phyloP scores from a whole-genome alignment of 2,797 vertebrate genomes.

The Phoxinus dragarum region DNA sequence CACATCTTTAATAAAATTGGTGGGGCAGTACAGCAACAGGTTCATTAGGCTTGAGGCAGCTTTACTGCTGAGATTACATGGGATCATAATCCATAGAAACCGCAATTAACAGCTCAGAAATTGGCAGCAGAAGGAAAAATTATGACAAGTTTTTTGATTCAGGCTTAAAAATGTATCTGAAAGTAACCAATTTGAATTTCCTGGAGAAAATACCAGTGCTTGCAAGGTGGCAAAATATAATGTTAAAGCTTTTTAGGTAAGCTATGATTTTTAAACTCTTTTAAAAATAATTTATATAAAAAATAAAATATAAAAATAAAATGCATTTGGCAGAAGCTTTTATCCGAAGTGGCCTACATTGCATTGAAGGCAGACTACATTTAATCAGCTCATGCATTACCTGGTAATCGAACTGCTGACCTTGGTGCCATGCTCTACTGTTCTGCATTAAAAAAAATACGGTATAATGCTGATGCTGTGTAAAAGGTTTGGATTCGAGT shows the following conservation, averaged over 20 bases:
- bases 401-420: background rate
- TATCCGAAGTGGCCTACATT: background rate
- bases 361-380: background rate
- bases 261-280: background rate
- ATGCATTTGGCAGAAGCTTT: background rate
- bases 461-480: background rate
- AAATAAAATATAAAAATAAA: too few relatives aligned
- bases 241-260: background rate
- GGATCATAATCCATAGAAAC: conserved; percentile 39
- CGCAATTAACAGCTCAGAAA: conserved; percentile 36
- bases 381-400: background rate
- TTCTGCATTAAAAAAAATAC: background rate
- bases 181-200: background rate
- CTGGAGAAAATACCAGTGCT: background rate
- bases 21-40: conserved; percentile 49
- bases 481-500: background rate
- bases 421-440: background rate
- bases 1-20: conserved; percentile 25
- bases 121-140: conserved; percentile 21
- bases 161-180: conserved; percentile 17
- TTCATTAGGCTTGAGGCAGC: conserved; percentile 46
- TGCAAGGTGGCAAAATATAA: background rate
- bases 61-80: conserved; percentile 32
- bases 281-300: background rate
- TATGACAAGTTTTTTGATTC: conserved; percentile 31